Percentiles rank a stretch among this genome's conserved stretches.
Conservation (phyloP, 2,888 invertebrate species). For the Thumatha senex region DNA sequence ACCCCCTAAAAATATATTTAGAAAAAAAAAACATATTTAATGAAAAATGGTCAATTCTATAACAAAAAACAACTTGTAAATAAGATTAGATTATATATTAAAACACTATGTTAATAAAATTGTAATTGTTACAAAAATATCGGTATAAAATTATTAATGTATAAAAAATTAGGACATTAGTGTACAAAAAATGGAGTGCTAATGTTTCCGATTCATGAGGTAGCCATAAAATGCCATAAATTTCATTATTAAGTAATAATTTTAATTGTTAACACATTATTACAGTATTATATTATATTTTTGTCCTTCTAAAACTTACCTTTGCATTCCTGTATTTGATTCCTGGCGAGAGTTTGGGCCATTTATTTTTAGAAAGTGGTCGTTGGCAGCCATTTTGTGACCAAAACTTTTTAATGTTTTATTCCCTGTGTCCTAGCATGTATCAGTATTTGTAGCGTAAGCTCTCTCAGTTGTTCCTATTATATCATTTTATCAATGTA, state of each 20-base stretch:
- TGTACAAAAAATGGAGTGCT: conserved; percentile 67
- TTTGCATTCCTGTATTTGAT: conserved; percentile 66
- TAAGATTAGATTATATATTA: conserved; percentile 73
- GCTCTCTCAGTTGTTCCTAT: conserved; percentile 74
- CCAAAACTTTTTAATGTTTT: conserved; percentile 49
- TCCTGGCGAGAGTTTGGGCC: conserved; percentile 59
- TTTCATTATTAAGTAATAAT: conserved; percentile 45
- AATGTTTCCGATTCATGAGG: conserved; percentile 78
- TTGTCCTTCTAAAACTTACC: conserved; percentile 47
- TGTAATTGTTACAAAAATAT: conserved; percentile 71
- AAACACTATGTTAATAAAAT: conserved; percentile 67
- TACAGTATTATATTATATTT: conserved; percentile 61
- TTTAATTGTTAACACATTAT: conserved; percentile 33
- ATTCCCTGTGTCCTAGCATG: conserved; percentile 64
- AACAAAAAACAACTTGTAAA: conserved; percentile 70
- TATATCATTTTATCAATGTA: conserved; percentile 37
- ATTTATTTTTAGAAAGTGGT: conserved; percentile 53
- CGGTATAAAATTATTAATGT: conserved; percentile 62
- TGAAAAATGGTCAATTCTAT: conserved; percentile 75
- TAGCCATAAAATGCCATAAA: conserved; percentile 82
- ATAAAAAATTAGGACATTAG: conserved; percentile 59
- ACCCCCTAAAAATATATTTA: conserved; percentile 54
- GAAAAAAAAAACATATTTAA: conserved; percentile 59
- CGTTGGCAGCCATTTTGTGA: conserved; percentile 41
- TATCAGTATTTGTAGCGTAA: conserved; percentile 77